Percentiles rank a stretch among this genome's conserved stretches.
Evolutionary conservation across 2,113 vertebrate genomes (phyloP).

Genomic region (Argyrosomus japonicus): DNA sequence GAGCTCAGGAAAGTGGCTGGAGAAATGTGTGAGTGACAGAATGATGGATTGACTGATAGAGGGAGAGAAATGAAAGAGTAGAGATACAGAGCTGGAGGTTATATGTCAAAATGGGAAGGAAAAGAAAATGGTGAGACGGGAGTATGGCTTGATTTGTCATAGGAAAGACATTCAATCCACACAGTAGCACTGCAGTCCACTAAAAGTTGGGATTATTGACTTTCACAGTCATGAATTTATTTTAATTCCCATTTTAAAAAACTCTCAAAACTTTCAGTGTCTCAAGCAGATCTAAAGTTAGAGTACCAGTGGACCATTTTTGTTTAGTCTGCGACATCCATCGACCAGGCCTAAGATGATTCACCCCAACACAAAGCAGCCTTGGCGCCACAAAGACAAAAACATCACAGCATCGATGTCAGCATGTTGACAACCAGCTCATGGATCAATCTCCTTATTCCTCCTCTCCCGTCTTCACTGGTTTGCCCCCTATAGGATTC

Average conservation of each 20-base stretch:
- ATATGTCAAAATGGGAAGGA: slow-evolving; percentile 14
- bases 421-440: not conserved
- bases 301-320: not conserved
- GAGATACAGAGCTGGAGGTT: slow-evolving; percentile 25
- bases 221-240: not conserved
- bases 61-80: slow-evolving; percentile 24
- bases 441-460: not conserved
- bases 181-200: not conserved
- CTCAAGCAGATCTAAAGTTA: not conserved
- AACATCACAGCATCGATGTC: not conserved
- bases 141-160: not conserved
- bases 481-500: not conserved
- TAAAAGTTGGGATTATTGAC: not conserved
- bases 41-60: slow-evolving; percentile 40
- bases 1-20: slow-evolving; percentile 17
- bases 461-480: not conserved
- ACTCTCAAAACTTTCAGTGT: not conserved
- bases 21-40: slow-evolving; percentile 56
- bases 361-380: not conserved
- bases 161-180: slow-evolving; percentile 2
- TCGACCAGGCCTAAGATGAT: not conserved
- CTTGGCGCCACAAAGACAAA: not conserved
- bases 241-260: not conserved
- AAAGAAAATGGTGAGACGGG: not conserved
- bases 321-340: not conserved